Evolutionary conservation across 1,140 invertebrate species (phyloP), one percentile per base, ranked within the genome.

Genomic region (Ephestia elutella): DNA sequence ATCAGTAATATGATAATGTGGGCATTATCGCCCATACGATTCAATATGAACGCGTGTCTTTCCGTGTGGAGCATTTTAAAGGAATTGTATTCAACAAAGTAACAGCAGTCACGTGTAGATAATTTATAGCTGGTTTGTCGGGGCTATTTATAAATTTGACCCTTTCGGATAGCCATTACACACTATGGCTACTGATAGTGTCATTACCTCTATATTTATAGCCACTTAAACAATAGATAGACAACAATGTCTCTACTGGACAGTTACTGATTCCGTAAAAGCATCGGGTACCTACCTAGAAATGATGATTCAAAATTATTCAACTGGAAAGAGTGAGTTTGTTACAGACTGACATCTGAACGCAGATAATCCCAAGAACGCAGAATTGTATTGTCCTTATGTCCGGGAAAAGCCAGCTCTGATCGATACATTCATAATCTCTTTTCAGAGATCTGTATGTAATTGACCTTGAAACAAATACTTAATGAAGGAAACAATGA

Each of bases 111-210:
- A 25, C 8, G 20, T 15, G 50, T n/a, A 25, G 19, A 10, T 2
- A 21, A 5, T 53, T 35, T 50, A 50, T 53, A 25, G 21, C 21
- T 21, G 13, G 19, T 11, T 21, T 21, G 5, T 21, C 3, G 19
- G 13, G 21, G 19, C 18, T 53, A 53, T 53, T 25, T 53, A n/a
- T 53, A 53, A 53, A 53, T 53, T n/a, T 25, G 50, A 53, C 50
- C 50, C 20, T 53, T 20, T 49, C 18, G 18, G 2, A 50, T 44
- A 44, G 9, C 15, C 13, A n/a, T n/a, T n/a, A 44, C 38, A 44
- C n/a, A n/a, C 15, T 15, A 15, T 44, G 13, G 38, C 38, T 44
- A 44, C n/a, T 15, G 38, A 44, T 15, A 44, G 38, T 44, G n/a
- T 10, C 11, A 32, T 32, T 10, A 32, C 38, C n/a, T 15, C 5